Evolutionary conservation across 2,113 vertebrate genomes (phyloP).

Genomic region (Chamaetylas fuelleborni): DNA sequence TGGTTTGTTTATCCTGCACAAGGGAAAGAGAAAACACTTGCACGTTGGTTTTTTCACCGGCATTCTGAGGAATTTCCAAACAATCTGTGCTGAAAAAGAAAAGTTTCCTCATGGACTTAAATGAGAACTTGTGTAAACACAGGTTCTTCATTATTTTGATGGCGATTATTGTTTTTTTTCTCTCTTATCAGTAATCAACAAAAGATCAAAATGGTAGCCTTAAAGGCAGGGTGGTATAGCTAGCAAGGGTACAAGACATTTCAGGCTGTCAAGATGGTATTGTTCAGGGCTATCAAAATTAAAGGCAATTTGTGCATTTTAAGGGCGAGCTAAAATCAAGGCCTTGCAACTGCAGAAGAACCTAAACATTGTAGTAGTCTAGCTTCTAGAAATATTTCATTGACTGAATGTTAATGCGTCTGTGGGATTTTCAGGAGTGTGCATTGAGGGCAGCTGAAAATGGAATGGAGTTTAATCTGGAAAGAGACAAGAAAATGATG

Average conservation of each 20-base stretch:
- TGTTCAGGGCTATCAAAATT: constrained; percentile 14
- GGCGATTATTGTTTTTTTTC: neutral
- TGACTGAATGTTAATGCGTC: constrained; percentile 54
- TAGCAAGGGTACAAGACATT: neutral
- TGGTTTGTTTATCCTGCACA: neutral
- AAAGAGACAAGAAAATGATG: constrained; percentile 59
- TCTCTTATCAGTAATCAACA: neutral
- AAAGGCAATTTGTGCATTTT: neutral
- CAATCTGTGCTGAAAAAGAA: neutral
- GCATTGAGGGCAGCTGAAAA: constrained; percentile 51
- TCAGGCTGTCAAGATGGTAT: neutral
- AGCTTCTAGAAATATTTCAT: constrained; percentile 57
- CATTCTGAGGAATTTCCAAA: neutral
- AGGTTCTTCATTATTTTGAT: neutral
- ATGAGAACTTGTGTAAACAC: neutral
- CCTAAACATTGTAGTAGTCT: constrained; percentile 46
- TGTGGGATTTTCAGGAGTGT: constrained; percentile 43
- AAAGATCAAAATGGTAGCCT: neutral
- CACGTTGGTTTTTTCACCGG: neutral
- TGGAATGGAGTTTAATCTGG: constrained; percentile 61
- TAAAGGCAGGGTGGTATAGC: neutral
- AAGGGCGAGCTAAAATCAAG: constrained; percentile 9
- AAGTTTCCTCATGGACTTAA: neutral
- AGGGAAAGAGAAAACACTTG: neutral
- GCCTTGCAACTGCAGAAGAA: constrained; percentile 9